Evolutionary conservation across 1,140 invertebrate species (phyloP).

Genomic region (Polyergus mexicanus): DNA sequence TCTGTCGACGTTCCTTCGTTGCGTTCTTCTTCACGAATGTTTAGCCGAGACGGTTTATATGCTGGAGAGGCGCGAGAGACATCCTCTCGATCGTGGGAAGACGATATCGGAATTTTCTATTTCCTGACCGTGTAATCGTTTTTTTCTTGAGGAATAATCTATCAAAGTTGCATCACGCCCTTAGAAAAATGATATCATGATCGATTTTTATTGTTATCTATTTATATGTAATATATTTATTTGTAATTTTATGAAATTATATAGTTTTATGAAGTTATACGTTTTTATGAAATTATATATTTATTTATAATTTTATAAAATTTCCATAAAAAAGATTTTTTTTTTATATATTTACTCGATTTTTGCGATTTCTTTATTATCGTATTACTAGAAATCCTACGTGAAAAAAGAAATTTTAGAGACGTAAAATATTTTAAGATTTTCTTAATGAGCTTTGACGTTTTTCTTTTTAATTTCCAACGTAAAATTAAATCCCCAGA

Average conservation of each 20-base stretch:
- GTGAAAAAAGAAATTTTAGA: neutral
- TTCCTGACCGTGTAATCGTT: conserved; percentile 20
- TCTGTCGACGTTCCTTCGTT: conserved; percentile 43
- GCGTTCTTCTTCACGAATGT: conserved; percentile 51
- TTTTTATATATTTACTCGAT: conserved; percentile 17
- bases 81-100: conserved; percentile 38
- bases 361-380: neutral
- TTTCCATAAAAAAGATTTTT: conserved; percentile 43
- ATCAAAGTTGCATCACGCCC: conserved; percentile 43
- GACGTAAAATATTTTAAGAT: neutral
- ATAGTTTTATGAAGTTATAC: too few species aligned
- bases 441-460: neutral
- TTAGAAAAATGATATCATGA: conserved; percentile 33
- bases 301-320: conserved; percentile 29
- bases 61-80: conserved; percentile 19
- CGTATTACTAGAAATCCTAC: conserved; percentile 16
- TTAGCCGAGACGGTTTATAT: conserved; percentile 43
- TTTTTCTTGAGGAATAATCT: conserved; percentile 31
- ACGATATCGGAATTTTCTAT: conserved; percentile 49
- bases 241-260: conserved; percentile 28
- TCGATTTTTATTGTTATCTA: conserved; percentile 33
- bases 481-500: neutral
- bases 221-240: neutral
- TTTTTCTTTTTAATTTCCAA: neutral
- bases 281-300: too few species aligned